Conservation (phyloP, 2,888 invertebrate species). For the Embidobia sp. region DNA sequence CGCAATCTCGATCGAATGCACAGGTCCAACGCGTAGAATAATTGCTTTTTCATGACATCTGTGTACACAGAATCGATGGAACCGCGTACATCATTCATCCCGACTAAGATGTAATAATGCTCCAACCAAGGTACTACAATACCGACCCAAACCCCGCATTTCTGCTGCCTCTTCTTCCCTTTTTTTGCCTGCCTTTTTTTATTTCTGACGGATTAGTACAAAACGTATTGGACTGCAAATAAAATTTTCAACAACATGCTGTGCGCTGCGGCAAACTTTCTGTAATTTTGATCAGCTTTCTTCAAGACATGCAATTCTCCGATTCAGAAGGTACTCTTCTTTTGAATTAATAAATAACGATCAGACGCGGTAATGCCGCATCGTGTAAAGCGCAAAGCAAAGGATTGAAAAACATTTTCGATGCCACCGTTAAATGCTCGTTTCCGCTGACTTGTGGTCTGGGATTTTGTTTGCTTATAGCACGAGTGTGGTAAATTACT, state of each 20-base stretch:
- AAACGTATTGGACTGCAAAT: too few species aligned
- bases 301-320: background rate
- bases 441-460: slow-evolving; percentile 1
- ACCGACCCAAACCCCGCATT: background rate
- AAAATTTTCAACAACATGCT: too few species aligned
- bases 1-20: slow-evolving; percentile 37
- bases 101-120: slow-evolving; percentile 39
- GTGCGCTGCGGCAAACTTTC: too few species aligned
- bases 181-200: background rate
- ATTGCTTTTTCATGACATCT: slow-evolving; percentile 59
- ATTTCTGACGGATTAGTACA: background rate
- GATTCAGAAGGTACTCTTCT: background rate
- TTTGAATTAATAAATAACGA: slow-evolving; percentile 2
- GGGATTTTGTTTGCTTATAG: slow-evolving; percentile 24
- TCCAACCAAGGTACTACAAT: slow-evolving; percentile 10
- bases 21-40: slow-evolving; percentile 28
- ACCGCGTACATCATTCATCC: slow-evolving; percentile 37
- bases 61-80: slow-evolving; percentile 31
- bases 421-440: slow-evolving; percentile 10
- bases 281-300: background rate
- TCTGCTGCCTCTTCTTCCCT: background rate
- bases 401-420: slow-evolving; percentile 16
- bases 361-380: background rate
- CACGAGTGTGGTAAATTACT: slow-evolving; percentile 25
- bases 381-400: slow-evolving; percentile 11